Conservation (phyloP, 2,888 invertebrate species). For the Mechanitis messenoides region DNA sequence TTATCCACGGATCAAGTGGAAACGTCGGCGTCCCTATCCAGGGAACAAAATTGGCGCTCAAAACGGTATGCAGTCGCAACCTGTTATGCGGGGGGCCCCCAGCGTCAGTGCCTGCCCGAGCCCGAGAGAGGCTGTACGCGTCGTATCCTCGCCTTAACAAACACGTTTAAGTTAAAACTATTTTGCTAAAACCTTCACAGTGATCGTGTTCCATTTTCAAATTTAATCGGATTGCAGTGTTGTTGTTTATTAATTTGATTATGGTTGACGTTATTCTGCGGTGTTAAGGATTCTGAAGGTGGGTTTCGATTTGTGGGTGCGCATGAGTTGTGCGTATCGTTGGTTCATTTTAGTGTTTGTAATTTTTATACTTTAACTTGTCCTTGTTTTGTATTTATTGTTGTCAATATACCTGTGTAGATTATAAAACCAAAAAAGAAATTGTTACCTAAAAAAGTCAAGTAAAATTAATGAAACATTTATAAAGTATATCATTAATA, state of each 20-base stretch:
- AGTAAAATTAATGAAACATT: too few species aligned
- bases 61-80: conserved; percentile 66
- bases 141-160: conserved; percentile 34
- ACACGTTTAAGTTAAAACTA: conserved; percentile 40
- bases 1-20: conserved; percentile 57
- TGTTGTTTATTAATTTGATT: conserved; percentile 51
- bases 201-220: conserved; percentile 27
- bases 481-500: too few species aligned
- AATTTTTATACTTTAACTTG: too few species aligned
- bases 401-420: too few species aligned
- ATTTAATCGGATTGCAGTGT: conserved; percentile 65
- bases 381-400: too few species aligned
- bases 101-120: conserved; percentile 50
- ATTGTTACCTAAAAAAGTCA: too few species aligned
- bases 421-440: too few species aligned
- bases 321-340: conserved; percentile 10
- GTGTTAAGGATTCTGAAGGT: conserved; percentile 68
- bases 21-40: conserved; percentile 50
- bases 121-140: conserved; percentile 47
- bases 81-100: conserved; percentile 55
- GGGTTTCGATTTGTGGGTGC: conserved; percentile 37
- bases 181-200: conserved; percentile 31
- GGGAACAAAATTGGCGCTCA: conserved; percentile 67
- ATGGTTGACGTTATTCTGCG: conserved; percentile 49
- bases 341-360: too few species aligned